These are phyloP conservation scores for Pyrgus malvae DNA, from an alignment of 2,888 invertebrate species.

Conservation along the genomic window DNA sequence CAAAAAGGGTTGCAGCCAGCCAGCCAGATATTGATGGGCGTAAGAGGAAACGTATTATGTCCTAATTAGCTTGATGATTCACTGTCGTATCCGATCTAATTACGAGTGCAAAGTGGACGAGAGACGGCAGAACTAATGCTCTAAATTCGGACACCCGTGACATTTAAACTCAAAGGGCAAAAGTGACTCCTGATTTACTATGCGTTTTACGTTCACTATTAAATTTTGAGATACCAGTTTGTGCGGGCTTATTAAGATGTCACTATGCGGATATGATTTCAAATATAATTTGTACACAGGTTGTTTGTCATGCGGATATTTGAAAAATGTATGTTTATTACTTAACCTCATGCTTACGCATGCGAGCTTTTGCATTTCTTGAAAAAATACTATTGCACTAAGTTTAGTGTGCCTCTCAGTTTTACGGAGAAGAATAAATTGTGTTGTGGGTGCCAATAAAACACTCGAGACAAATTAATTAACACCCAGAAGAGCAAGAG, in stretches of 20 bases:
- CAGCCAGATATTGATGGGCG: neutral
- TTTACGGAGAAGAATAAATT: no score
- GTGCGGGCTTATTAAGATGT: constrained; percentile 1
- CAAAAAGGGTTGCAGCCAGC: neutral
- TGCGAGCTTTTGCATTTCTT: no score
- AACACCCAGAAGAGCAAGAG: no score
- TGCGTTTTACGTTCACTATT: constrained; percentile 19
- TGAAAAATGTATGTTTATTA: no score
- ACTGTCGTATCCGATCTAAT: constrained; percentile 10
- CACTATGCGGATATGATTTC: neutral
- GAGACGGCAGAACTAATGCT: constrained; percentile 35
- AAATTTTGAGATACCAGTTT: constrained; percentile 8
- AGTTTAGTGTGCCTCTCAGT: no score
- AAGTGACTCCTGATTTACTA: constrained; percentile 23
- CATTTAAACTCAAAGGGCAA: constrained; percentile 25
- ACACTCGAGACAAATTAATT: no score
- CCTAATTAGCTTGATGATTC: constrained; percentile 17
- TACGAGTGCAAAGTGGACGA: constrained; percentile 29
- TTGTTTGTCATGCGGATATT: no score
- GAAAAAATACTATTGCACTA: no score
- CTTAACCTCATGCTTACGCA: no score
- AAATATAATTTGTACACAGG: no score
- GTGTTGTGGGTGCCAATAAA: no score
- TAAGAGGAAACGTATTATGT: neutral
- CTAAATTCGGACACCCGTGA: constrained; percentile 20